Percentiles rank a stretch among this genome's conserved stretches.
phyloP scores from a whole-genome alignment of 2,888 invertebrate genomes.

The Ceriagrion tenellum region DNA sequence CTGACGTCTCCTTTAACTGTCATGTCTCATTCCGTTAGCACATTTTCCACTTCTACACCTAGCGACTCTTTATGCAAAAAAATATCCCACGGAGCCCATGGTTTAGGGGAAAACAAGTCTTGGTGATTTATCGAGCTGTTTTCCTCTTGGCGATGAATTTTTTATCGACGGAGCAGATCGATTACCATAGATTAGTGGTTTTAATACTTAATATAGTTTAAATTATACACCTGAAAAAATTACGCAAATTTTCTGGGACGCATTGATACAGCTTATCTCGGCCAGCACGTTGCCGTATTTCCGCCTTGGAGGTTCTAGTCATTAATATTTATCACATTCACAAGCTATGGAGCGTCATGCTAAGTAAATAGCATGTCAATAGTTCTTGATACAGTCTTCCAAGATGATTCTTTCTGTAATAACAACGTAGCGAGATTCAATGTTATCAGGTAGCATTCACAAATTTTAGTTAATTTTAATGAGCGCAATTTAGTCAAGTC shows the following conservation, averaged over 20 bases:
- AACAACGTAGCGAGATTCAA: too few relatives aligned
- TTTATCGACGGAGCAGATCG: constrained; percentile 15
- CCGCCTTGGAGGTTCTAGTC: neutral
- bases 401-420: neutral
- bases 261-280: neutral
- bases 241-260: neutral
- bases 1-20: neutral
- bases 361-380: neutral
- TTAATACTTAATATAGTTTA: neutral
- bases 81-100: neutral
- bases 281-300: neutral
- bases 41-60: neutral
- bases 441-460: too few relatives aligned
- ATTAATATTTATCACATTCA: neutral
- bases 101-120: neutral
- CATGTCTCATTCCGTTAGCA: neutral
- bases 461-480: too few relatives aligned
- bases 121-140: constrained; percentile 22
- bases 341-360: neutral
- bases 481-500: too few relatives aligned
- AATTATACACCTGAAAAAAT: neutral
- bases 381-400: neutral
- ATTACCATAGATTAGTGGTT: constrained; percentile 24
- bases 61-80: neutral
- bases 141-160: constrained; percentile 1